phyloP scores from a whole-genome alignment of 2,797 vertebrate species.

The Peromyscus attwateri region DNA sequence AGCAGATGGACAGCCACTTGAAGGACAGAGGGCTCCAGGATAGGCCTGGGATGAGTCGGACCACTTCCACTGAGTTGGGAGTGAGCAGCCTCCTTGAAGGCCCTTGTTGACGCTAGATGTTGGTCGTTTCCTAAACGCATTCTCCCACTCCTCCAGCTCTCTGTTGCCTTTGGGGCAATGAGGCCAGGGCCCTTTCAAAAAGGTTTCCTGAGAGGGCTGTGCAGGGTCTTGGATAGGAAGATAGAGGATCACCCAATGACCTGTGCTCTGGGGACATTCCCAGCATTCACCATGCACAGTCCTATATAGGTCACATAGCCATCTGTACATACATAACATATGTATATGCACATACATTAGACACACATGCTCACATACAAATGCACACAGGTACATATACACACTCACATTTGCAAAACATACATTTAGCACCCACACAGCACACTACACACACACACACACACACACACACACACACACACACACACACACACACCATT shows the following conservation, averaged over 20 bases:
- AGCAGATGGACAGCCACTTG: not conserved
- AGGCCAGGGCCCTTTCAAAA: not conserved
- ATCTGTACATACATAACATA: not conserved
- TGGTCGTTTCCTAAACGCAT: not conserved
- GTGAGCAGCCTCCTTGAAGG: not conserved
- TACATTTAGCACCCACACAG: too few relatives aligned
- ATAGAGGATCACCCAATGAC: not conserved
- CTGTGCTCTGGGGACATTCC: not conserved
- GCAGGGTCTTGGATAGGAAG: not conserved
- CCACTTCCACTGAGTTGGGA: not conserved
- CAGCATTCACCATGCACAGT: not conserved
- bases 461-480: rapidly evolving
- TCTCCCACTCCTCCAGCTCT: not conserved
- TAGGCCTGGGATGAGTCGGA: not conserved
- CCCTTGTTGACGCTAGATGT: not conserved
- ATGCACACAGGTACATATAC: not conserved
- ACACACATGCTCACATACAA: not conserved
- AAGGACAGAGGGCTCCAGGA: not conserved
- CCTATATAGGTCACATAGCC: too few relatives aligned
- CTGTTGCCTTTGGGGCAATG: not conserved
- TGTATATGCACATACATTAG: too few relatives aligned
- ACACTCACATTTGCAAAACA: not conserved
- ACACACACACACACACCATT: not conserved
- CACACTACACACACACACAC: too few relatives aligned
- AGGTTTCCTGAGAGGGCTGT: not conserved